A percentile compares a stretch with the other conserved stretches of the same genome.
These are phyloP conservation scores for Parnassius mnemosyne DNA, from an alignment of 2,888 invertebrate species.

Conservation along the genomic window DNA sequence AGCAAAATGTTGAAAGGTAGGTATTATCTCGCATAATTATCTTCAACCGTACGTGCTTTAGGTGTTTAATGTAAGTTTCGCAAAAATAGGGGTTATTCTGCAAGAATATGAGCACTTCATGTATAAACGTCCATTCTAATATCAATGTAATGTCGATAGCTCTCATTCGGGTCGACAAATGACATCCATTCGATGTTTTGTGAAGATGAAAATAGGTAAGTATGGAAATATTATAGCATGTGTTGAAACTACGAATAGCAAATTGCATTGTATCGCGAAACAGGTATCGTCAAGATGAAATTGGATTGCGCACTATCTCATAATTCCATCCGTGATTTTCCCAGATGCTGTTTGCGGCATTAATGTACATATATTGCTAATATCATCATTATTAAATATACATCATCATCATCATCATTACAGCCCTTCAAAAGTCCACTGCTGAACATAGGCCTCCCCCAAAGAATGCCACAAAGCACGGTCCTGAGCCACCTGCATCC, in stretches of 20 bases:
- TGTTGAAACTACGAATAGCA: constrained; percentile 62
- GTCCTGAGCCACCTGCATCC: too few relatives aligned
- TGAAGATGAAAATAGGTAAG: constrained; percentile 54
- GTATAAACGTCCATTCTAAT: constrained; percentile 39
- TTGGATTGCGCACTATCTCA: constrained; percentile 69
- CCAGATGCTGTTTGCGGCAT: constrained; percentile 64
- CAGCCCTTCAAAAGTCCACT: too few relatives aligned
- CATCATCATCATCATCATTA: too few relatives aligned
- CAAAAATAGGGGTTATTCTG: constrained; percentile 30
- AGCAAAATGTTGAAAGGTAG: constrained; percentile 21
- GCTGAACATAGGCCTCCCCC: too few relatives aligned
- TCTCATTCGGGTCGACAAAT: constrained; percentile 46
- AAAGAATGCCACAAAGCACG: too few relatives aligned
- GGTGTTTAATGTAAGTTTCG: constrained; percentile 34
- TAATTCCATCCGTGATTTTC: constrained; percentile 67
- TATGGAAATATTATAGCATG: constrained; percentile 44
- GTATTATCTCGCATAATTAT: constrained; percentile 26
- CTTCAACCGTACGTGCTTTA: constrained; percentile 22
- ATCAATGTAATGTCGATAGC: constrained; percentile 41
- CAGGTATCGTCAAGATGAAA: constrained; percentile 54
- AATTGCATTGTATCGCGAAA: constrained; percentile 65
- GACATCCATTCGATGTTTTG: constrained; percentile 43
- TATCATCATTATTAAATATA: not conserved
- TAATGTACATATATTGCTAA: not conserved
- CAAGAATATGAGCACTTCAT: constrained; percentile 17